Base-by-base conservation (phyloP, 2,113 vertebrate genomes). In the Miniopterus natalensis region DNA sequence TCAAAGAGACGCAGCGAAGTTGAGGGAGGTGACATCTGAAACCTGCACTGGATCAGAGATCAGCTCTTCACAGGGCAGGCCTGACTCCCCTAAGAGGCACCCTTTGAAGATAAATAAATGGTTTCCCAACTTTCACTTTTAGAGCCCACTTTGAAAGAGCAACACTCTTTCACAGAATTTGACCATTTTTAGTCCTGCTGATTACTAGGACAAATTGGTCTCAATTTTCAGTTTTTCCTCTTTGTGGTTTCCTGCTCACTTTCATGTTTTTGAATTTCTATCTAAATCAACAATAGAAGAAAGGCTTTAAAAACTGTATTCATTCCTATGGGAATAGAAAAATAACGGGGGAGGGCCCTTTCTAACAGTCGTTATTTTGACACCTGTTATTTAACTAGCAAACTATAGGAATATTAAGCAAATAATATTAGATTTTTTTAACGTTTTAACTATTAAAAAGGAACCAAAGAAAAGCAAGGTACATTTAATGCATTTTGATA, bases 381-480 rank as follows among this genome's bases (percentile, higher is more conserved):
- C 25, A 73, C 53, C 51, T 90, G 75, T 45, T 84, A 63, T n/a
- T 47, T 81, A 61, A 57, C 36, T 51, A 71, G 7, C 5, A 84
- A 93, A 68, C 12, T 79, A 59, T 2, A 40, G 8, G 15, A 80
- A 80, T 96, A 75, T 20, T 49, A 92, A 92, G 25, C 21, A 87
- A 59, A 83, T 2, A 70, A 45, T 71, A 74, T 59, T 47, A 78
- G 5, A 61, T 70, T 45, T 66, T 92, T 94, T 63, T 10, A 21
- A 23, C 65, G n/a, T 8, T 74, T 3, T 55, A 88, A n/a, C 9
- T 90, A 25, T 59, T 47, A 94, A 74, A 6, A 88, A 9, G 45
- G 8, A 95, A 17, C 42, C 78, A 79, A 95, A 88, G 23, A 57
- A 86, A 83, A 88, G 0, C 51, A 84, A 88, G 77, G 8, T 71